Conservation (phyloP, 2,888 invertebrate species). For the Hypsopygia costalis region DNA sequence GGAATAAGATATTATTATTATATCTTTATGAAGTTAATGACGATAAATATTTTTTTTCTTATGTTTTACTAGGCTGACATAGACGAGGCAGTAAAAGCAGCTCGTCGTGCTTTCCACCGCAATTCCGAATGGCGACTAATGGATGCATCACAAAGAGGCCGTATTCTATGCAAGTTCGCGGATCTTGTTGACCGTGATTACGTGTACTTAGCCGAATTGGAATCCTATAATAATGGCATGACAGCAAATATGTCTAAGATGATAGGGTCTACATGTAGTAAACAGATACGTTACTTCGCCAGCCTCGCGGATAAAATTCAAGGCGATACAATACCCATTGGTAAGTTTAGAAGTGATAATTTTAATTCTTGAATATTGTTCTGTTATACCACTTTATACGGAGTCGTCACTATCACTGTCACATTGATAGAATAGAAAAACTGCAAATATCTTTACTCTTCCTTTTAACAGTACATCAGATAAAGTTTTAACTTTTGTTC, state of each 20-base stretch:
- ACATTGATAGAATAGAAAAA: no score
- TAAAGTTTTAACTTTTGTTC: no score
- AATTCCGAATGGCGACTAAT: slow-evolving; percentile 88
- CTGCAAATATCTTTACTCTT: no score
- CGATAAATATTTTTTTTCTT: no score
- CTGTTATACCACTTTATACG: no score
- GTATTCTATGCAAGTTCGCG: slow-evolving; percentile 86
- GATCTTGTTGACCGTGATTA: slow-evolving; percentile 88
- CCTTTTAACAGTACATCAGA: no score
- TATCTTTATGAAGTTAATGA: no score
- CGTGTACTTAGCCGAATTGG: slow-evolving; percentile 88
- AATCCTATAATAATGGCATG: slow-evolving; percentile 95
- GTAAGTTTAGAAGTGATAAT: slow-evolving; percentile 23
- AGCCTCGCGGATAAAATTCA: slow-evolving; percentile 93
- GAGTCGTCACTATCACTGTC: no score
- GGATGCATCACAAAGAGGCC: slow-evolving; percentile 90
- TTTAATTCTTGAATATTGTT: no score
- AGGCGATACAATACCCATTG: slow-evolving; percentile 83
- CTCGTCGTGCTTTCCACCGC: slow-evolving; percentile 84
- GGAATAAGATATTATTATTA: no score
- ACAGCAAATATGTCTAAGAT: slow-evolving; percentile 82
- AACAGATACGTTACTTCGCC: slow-evolving; percentile 86
- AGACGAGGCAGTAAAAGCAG: slow-evolving; percentile 87
- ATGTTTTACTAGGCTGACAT: slow-evolving; percentile 84
- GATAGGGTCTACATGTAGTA: slow-evolving; percentile 73